phyloP scores from a whole-genome alignment of 2,797 vertebrate species.

The Cynopterus sphinx region DNA sequence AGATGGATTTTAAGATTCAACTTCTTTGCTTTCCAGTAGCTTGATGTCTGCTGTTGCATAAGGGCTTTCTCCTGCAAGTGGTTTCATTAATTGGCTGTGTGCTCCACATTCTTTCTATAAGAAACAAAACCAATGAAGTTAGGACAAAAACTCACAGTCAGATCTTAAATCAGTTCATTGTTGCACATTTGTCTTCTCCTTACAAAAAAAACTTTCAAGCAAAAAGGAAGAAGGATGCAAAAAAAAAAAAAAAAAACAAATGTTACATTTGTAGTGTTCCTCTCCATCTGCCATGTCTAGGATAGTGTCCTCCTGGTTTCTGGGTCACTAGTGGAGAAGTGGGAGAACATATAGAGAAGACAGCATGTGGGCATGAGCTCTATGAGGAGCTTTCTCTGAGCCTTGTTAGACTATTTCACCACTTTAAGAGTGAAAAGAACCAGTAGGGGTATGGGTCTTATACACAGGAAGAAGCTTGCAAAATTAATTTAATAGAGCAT shows the following conservation, averaged over 20 bases:
- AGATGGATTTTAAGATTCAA: neutral
- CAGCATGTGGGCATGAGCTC: accelerated
- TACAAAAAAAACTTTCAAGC: neutral
- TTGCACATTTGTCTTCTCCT: neutral
- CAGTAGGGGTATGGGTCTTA: neutral
- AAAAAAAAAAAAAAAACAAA: neutral
- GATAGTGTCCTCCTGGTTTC: neutral
- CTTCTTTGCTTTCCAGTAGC: neutral
- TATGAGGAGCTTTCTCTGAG: neutral
- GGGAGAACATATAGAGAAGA: neutral
- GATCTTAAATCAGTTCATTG: neutral
- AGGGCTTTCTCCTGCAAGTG: neutral
- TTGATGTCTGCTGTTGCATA: neutral
- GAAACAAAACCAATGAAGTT: neutral
- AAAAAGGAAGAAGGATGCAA: neutral
- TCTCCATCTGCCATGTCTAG: neutral
- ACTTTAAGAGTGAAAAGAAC: neutral
- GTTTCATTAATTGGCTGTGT: neutral
- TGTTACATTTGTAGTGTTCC: neutral
- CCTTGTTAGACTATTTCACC: neutral
- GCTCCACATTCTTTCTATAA: neutral
- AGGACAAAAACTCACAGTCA: neutral
- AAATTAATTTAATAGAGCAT: neutral
- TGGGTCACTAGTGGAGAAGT: neutral
- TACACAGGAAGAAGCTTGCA: neutral